These are phyloP conservation scores for Xestia rhomboidea DNA, from an alignment of 2,888 invertebrate species.

Conservation along the genomic window DNA sequence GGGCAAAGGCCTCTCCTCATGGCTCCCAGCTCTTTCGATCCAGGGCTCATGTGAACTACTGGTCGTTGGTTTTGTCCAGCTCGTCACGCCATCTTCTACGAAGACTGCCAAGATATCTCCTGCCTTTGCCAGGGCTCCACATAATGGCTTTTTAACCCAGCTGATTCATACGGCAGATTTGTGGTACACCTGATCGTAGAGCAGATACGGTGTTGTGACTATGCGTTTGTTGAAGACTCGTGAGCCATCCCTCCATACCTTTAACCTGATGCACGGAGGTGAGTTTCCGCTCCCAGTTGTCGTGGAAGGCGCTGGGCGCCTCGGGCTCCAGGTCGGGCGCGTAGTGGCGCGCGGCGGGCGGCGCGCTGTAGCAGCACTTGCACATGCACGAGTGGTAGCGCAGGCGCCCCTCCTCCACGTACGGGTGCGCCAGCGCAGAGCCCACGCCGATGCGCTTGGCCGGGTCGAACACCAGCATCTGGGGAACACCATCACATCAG, in stretches of 20 bases:
- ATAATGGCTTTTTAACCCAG: background rate
- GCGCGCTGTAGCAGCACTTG: slow-evolving; percentile 96
- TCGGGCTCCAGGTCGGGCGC: slow-evolving; percentile 97
- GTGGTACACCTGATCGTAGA: too few relatives aligned
- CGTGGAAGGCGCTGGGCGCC: slow-evolving; percentile 97
- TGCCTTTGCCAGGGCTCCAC: background rate
- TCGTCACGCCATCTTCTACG: too few relatives aligned
- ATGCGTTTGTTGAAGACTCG: too few relatives aligned
- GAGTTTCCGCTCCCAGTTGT: slow-evolving; percentile 98
- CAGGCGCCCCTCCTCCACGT: slow-evolving; percentile 99
- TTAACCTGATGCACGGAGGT: slow-evolving; percentile 98
- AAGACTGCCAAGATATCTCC: too few relatives aligned
- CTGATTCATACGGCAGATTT: background rate
- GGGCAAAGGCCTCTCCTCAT: too few relatives aligned
- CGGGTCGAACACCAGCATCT: slow-evolving; percentile 99
- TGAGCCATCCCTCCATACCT: too few relatives aligned
- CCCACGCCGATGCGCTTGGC: slow-evolving; percentile 98
- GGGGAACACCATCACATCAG: slow-evolving; percentile 81
- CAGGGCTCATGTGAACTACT: too few relatives aligned
- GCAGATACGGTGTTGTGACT: too few relatives aligned
- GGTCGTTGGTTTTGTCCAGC: too few relatives aligned
- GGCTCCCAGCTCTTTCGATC: too few relatives aligned
- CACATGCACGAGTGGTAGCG: slow-evolving; percentile 99
- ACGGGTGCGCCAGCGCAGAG: slow-evolving; percentile 98
- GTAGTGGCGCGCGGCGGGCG: slow-evolving; percentile 93